Base-by-base conservation (phyloP, 2,797 vertebrate species). In the Tiaroga cobitis region DNA sequence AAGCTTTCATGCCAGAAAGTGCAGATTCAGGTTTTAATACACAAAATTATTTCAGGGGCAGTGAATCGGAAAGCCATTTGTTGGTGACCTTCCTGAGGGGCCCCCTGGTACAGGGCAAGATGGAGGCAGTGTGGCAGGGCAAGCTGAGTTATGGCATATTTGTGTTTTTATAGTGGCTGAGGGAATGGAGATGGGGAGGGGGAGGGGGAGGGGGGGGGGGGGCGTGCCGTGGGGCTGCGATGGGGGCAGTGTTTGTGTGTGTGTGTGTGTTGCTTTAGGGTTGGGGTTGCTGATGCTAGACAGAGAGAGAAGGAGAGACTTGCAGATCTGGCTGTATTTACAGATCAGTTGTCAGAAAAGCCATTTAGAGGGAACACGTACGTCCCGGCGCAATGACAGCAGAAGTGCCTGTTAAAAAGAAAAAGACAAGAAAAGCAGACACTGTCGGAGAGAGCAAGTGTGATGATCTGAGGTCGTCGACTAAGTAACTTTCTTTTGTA, bases 11-110 rank as follows among this genome's bases (percentile, higher is more conserved):
- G 97, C 97, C 97, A 99, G 97, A 99, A 99, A 99, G 98, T 99
- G 98, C 98, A 98, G 98, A 99, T 99, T 98, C 98, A 99, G 98
- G 98, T 98, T 99, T 99, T 99, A 99, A 99, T 99, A 98, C 98
- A 97, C 98, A 99, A 99, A 99, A 99, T 99, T 99, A 99, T 99
- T 99, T 99, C 98, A 98, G 97, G 97, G 97, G 98, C 97, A 99
- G 97, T 99, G 97, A 99, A 99, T 99, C 96, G 98, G 98, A 99
- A 99, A 99, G 97, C 98, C 97, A 98, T 99, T 99, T 99, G 97
- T 99, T 98, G 97, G 97, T 99, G 98, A 99, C 98, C 98, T 99
- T 99, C 97, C 97, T 97, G 96, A 97, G 96, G 96, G 97, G 95
- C 96, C 96, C 95, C 93, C 92, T 90, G 94, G 96, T 96, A 96